Conservation (phyloP, 2,797 vertebrate genomes). For the Heteromormyrus szaboi region DNA sequence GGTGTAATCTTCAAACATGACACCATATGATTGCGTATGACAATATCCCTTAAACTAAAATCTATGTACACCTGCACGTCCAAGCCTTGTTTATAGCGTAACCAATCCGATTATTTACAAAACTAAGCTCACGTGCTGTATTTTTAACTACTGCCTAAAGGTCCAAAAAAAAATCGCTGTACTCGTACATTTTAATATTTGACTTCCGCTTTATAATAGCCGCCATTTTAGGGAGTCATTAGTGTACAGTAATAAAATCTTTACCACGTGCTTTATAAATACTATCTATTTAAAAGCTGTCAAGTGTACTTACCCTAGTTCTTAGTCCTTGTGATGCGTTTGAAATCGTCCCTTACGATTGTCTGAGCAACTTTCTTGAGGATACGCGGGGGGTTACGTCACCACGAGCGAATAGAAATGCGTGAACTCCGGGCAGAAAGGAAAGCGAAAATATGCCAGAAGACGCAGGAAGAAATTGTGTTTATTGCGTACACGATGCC, state of each 20-base stretch:
- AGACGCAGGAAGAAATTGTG: background rate
- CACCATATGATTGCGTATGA: background rate
- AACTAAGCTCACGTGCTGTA: background rate
- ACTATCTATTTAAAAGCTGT: background rate
- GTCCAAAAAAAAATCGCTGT: background rate
- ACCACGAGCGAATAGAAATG: background rate
- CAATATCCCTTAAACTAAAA: background rate
- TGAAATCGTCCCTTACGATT: background rate
- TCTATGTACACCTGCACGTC: background rate
- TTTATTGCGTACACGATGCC: background rate
- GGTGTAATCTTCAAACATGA: background rate
- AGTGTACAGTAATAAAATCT: background rate
- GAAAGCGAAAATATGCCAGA: background rate
- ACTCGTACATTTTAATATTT: background rate
- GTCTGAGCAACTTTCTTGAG: background rate
- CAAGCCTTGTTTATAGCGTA: background rate
- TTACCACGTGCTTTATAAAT: background rate
- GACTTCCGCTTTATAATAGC: background rate
- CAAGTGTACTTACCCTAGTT: background rate
- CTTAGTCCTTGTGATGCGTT: background rate
- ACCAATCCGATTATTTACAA: background rate
- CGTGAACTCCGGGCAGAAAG: background rate
- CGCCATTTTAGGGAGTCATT: background rate
- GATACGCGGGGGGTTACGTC: background rate
- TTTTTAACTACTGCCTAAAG: background rate